Conservation (phyloP, 2,797 vertebrate species). For the Chiroxiphia lanceolata region DNA sequence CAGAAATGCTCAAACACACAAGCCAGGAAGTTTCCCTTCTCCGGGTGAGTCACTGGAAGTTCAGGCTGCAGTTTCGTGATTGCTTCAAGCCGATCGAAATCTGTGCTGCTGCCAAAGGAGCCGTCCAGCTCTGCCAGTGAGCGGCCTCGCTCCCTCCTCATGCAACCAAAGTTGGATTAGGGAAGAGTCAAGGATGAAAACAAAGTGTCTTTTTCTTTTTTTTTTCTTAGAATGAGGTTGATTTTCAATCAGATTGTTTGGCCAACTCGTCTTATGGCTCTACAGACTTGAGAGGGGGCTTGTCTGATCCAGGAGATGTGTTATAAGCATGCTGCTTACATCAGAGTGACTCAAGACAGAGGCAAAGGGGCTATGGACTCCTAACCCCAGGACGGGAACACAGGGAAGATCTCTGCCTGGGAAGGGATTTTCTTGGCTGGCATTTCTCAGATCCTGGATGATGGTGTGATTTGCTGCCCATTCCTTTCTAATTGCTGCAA, state of each 20-base stretch:
- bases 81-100: slow-evolving; percentile 48
- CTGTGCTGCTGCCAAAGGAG: background rate
- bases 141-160: background rate
- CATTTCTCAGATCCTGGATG: background rate
- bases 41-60: slow-evolving; percentile 63
- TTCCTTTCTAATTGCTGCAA: background rate
- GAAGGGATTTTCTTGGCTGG: background rate
- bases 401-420: background rate
- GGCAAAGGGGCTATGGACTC: background rate
- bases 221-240: background rate
- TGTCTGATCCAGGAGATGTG: background rate
- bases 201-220: background rate
- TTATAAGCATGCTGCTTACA: background rate
- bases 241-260: background rate
- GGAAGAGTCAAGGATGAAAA: background rate
- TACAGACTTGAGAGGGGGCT: background rate
- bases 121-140: background rate
- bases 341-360: background rate
- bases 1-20: slow-evolving; percentile 52
- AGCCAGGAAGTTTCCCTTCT: slow-evolving; percentile 66
- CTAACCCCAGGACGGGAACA: background rate
- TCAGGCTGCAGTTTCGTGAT: slow-evolving; percentile 54
- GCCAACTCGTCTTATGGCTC: background rate
- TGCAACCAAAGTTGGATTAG: background rate
- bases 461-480: background rate